phyloP scores from a whole-genome alignment of 35 echinoderm and acorn worm genomes.

The Lytechinus pictus region DNA sequence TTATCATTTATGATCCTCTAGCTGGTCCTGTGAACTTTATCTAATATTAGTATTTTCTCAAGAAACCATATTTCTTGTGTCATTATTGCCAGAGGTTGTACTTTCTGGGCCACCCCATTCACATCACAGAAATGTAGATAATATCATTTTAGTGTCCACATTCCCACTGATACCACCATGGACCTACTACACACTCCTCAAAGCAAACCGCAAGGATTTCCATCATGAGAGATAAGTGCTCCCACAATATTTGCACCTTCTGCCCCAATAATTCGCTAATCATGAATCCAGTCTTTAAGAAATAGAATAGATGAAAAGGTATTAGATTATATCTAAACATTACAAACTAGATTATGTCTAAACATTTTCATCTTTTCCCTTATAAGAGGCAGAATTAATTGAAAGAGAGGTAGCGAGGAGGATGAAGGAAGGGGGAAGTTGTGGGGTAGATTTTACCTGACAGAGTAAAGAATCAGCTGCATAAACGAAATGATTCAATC shows the following conservation, averaged over 20 bases:
- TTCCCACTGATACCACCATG: background rate
- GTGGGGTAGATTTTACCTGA: background rate
- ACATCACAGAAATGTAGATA: background rate
- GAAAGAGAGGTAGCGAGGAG: background rate
- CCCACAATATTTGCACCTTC: slow-evolving; percentile 16
- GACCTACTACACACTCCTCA: background rate
- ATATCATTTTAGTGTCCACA: background rate
- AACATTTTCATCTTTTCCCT: background rate
- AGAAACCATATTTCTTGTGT: slow-evolving; percentile 19
- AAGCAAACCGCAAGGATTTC: background rate
- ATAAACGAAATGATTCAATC: slow-evolving; percentile 19
- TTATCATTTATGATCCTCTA: background rate
- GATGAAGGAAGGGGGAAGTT: background rate
- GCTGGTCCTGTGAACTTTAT: background rate
- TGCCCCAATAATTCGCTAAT: background rate
- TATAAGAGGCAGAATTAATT: background rate
- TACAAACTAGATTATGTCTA: background rate
- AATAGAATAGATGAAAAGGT: background rate
- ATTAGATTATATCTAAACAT: slow-evolving; percentile 12
- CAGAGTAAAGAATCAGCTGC: slow-evolving; percentile 13
- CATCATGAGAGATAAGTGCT: background rate
- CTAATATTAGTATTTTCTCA: slow-evolving; percentile 20
- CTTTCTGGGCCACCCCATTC: background rate
- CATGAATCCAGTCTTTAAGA: slow-evolving; percentile 1
- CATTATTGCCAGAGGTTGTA: slow-evolving; percentile 6